phyloP scores from a whole-genome alignment of 1,140 invertebrate genomes.

The Heliothis virescens region DNA sequence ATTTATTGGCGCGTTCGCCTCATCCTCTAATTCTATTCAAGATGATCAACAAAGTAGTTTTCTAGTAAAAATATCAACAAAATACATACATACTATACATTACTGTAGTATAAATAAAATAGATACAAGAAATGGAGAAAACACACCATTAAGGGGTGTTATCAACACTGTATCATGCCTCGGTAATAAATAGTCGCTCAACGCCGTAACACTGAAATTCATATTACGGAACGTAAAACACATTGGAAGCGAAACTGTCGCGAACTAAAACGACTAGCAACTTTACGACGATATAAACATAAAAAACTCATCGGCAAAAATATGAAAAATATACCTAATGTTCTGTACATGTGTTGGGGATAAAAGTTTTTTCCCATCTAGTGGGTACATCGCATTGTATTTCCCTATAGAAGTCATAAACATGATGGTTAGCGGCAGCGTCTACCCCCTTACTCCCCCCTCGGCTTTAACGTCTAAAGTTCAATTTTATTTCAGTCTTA shows the following conservation, averaged over 20 bases:
- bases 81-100: constrained; percentile 2
- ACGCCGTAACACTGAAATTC: constrained; percentile 66
- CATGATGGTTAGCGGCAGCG: constrained; percentile 70
- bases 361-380: constrained; percentile 84
- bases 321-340: constrained; percentile 81
- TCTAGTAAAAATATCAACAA: constrained; percentile 5
- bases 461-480: constrained; percentile 66
- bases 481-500: constrained; percentile 79
- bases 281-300: constrained; percentile 83
- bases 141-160: constrained; percentile 20
- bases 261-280: constrained; percentile 74
- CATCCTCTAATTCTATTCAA: not conserved
- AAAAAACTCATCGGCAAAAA: constrained; percentile 83
- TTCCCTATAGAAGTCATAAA: constrained; percentile 86
- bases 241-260: constrained; percentile 71
- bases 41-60: not conserved
- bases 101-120: constrained; percentile 1
- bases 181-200: constrained; percentile 58
- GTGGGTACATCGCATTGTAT: constrained; percentile 74
- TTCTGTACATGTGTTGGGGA: constrained; percentile 73
- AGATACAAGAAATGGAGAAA: constrained; percentile 25
- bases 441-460: constrained; percentile 35
- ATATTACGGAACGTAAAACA: constrained; percentile 72
- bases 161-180: constrained; percentile 48
- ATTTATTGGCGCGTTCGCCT: not conserved